Percentiles rank a stretch among this genome's conserved stretches.
Conservation (phyloP, 2,888 invertebrate genomes). For the Synergus itoensis region DNA sequence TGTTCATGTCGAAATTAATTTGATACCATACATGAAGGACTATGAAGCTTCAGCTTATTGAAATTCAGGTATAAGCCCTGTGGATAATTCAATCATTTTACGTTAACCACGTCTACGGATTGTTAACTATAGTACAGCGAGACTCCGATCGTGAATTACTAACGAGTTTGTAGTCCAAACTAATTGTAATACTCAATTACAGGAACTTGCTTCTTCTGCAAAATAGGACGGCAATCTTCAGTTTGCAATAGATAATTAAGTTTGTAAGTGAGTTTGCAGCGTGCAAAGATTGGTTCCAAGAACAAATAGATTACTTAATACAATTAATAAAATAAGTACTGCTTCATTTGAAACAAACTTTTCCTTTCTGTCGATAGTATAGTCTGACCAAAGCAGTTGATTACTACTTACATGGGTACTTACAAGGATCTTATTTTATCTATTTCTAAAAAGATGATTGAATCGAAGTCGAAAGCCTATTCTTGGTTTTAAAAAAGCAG, state of each 20-base stretch:
- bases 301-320: background rate
- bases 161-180: background rate
- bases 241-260: background rate
- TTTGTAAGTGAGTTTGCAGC: background rate
- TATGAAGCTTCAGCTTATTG: conserved; percentile 39
- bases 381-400: background rate
- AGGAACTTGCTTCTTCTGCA: background rate
- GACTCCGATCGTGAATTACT: background rate
- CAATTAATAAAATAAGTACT: background rate
- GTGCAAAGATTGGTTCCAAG: background rate
- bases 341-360: too few relatives aligned
- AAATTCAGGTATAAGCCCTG: conserved; percentile 44
- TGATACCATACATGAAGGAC: conserved; percentile 17
- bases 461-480: too few relatives aligned
- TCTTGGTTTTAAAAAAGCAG: too few relatives aligned
- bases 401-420: background rate
- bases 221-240: background rate
- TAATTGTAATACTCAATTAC: background rate
- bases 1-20: conserved; percentile 49
- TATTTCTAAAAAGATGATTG: too few relatives aligned
- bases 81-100: conserved; percentile 55
- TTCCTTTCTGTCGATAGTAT: background rate
- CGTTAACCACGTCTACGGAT: conserved; percentile 36
- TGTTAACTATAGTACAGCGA: background rate
- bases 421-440: too few relatives aligned